A percentile compares a stretch with the other conserved stretches of the same genome.
phyloP scores from a whole-genome alignment of 2,888 invertebrate species.

The Dicyrtoma fusca region DNA sequence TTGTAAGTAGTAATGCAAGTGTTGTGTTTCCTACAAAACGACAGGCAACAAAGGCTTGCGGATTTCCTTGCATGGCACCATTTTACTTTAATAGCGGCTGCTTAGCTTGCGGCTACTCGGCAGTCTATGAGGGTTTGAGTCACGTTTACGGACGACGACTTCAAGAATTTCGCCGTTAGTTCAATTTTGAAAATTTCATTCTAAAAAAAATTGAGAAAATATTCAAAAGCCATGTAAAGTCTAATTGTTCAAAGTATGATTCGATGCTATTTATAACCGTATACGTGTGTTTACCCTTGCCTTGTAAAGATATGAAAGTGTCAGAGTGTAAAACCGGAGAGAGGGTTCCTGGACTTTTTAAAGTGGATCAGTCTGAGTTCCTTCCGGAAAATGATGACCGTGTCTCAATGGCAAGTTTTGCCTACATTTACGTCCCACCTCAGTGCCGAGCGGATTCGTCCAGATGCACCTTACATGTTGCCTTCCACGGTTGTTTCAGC shows the following conservation, averaged over 20 bases:
- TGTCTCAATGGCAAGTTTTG: slow-evolving; percentile 32
- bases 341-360: slow-evolving; percentile 45
- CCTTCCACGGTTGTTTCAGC: slow-evolving; percentile 53
- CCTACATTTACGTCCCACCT: slow-evolving; percentile 36
- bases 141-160: slow-evolving; percentile 47
- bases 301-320: slow-evolving; percentile 38
- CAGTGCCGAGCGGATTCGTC: slow-evolving; percentile 36
- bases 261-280: neutral
- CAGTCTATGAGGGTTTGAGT: slow-evolving; percentile 52
- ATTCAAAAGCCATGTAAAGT: neutral
- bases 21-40: neutral
- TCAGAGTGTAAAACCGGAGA: slow-evolving; percentile 31
- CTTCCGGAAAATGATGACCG: slow-evolving; percentile 46
- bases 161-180: slow-evolving; percentile 35
- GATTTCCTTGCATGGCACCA: slow-evolving; percentile 49
- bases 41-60: slow-evolving; percentile 51
- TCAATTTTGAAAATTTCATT: neutral
- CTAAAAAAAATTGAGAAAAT: slow-evolving; percentile 4
- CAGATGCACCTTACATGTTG: slow-evolving; percentile 49
- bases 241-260: neutral
- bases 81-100: slow-evolving; percentile 53
- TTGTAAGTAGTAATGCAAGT: too few species aligned
- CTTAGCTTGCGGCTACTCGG: slow-evolving; percentile 50
- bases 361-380: slow-evolving; percentile 52
- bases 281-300: neutral